phyloP scores from a whole-genome alignment of 2,888 invertebrate species.

The Pollenia griseotomentosa region DNA sequence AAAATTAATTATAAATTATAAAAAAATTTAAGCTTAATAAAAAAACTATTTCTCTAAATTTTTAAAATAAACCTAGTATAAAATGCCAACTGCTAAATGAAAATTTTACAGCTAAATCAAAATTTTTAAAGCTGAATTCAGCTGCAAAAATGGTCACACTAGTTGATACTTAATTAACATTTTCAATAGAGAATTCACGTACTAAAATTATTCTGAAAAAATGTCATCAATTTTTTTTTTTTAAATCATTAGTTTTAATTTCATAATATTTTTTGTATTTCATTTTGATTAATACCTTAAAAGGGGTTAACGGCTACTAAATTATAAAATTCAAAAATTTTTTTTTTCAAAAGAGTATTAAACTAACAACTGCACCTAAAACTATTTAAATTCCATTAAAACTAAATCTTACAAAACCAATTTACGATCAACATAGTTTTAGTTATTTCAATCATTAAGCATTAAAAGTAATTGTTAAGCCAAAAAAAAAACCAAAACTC shows the following conservation, averaged over 20 bases:
- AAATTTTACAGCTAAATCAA: no score
- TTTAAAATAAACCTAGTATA: no score
- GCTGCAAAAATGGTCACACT: no score
- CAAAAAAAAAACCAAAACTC: background rate
- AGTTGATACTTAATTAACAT: conserved; percentile 1
- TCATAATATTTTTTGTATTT: conserved; percentile 13
- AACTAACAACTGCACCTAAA: conserved; percentile 37
- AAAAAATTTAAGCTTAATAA: no score
- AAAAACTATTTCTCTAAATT: no score
- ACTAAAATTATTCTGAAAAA: background rate
- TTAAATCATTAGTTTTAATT: conserved; percentile 2
- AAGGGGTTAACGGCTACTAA: conserved; percentile 23
- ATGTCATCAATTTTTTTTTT: conserved; percentile 21
- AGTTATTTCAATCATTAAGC: conserved; percentile 11
- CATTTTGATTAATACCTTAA: conserved; percentile 17
- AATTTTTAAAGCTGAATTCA: no score
- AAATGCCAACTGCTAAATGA: no score
- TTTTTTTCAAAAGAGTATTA: conserved; percentile 10
- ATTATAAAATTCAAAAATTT: conserved; percentile 24
- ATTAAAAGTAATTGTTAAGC: background rate
- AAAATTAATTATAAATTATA: no score
- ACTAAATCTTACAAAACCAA: background rate
- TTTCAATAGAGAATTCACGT: background rate
- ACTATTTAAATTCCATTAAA: conserved; percentile 40
- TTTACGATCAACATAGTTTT: background rate